phyloP scores from a whole-genome alignment of 2,113 vertebrate species.

The Plestiodon gilberti region DNA sequence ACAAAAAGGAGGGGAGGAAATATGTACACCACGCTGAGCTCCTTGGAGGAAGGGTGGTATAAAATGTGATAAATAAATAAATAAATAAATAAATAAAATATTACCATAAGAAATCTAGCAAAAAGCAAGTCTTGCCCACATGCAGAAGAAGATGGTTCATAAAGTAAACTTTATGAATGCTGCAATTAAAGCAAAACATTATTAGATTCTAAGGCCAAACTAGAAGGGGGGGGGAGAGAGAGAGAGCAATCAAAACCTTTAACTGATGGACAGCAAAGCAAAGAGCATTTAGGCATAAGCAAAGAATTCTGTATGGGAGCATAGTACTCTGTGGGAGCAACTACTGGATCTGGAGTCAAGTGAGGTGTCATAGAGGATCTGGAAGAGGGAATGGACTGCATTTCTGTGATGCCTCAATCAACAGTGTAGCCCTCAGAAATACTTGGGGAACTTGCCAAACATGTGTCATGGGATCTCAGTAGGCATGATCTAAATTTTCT shows the following conservation, averaged over 20 bases:
- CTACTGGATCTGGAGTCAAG: not conserved
- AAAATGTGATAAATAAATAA: too few species aligned
- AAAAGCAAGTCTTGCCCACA: not conserved
- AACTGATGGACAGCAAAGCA: not conserved
- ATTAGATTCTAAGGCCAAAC: not conserved
- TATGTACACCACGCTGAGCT: too few species aligned
- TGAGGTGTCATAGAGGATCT: not conserved
- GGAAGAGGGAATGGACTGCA: not conserved
- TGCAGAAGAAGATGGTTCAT: not conserved
- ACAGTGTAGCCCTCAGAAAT: not conserved
- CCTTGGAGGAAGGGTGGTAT: too few species aligned
- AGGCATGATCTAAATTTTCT: not conserved
- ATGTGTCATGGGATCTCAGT: not conserved
- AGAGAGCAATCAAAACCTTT: not conserved
- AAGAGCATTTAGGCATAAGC: not conserved
- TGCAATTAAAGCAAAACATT: not conserved
- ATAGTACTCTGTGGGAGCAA: not conserved
- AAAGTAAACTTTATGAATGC: too few species aligned
- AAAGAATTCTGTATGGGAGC: not conserved
- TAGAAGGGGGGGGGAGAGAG: not conserved
- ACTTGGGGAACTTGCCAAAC: not conserved
- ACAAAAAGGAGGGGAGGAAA: too few species aligned
- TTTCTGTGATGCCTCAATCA: not conserved
- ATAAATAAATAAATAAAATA: not conserved
- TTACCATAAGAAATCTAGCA: too few species aligned